Base-by-base conservation (phyloP, 2,113 vertebrate species). In the Bubo scandiacus region DNA sequence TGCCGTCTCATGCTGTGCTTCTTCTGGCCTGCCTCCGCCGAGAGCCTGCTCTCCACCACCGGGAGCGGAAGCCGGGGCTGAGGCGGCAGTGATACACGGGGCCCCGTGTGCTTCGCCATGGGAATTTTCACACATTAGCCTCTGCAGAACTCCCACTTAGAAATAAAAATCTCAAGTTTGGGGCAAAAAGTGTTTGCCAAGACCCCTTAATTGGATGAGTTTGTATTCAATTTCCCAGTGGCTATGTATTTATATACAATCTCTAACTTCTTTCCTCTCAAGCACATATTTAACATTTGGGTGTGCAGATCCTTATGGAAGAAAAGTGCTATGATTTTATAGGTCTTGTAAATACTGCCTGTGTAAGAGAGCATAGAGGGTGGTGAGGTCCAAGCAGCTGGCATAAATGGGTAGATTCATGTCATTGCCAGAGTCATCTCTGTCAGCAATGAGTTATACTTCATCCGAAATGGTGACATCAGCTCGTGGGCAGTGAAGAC, bases 71-170 rank as follows among this genome's bases (percentile, higher is more conserved):
- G 71, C 70, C 15, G 11, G 55, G 88, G 75, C 71, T 74, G 88
- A 51, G 80, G 5, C 54, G 1, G 88, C 30, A 20, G 75, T 27
- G 70, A 73, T 30, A 66, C 91, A 7, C 30, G 2, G 81, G 72
- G 49, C 88, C 72, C 91, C 11, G 18, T 10, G 71, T 57, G 91
- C 88, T 82, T 57, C 66, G 1, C 92, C 4, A 4, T 11, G 14
- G 95, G 89, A 65, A n/a, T 90, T 66, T 92, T 97, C 92, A 74
- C 92, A 85, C 91, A 3, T 86, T 87, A 51, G 84, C 86, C 78
- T 80, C 81, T 97, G 86, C 81, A 66, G 58, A 92, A 82, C 95
- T 90, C 96, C 96, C 90, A 88, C 93, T 51, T 81, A 10, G 52
- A 82, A 82, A 85, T 23, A 49, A 91, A 93, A 92, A 93, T 87